phyloP scores from a whole-genome alignment of 2,888 invertebrate species.

The Xestia rhomboidea region DNA sequence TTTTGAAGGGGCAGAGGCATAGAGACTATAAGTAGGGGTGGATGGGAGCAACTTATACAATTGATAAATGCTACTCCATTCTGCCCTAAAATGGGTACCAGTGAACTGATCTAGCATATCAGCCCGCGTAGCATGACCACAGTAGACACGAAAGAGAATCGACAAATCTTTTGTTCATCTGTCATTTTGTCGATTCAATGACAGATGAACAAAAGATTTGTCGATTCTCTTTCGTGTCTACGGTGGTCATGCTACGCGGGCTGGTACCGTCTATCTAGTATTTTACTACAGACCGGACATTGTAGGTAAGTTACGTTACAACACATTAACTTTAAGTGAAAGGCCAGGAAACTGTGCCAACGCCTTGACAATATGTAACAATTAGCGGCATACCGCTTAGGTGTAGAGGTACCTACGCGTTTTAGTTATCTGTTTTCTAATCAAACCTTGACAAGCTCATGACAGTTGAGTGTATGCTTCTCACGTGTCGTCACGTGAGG shows the following conservation, averaged over 20 bases:
- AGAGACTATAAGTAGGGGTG: too few relatives aligned
- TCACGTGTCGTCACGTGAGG: background rate
- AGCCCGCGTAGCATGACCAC: too few relatives aligned
- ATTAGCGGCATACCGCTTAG: conserved; percentile 17
- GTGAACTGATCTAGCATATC: too few relatives aligned
- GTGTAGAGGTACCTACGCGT: background rate
- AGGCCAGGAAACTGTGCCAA: conserved; percentile 45
- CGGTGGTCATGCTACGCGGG: too few relatives aligned
- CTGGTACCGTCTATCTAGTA: background rate
- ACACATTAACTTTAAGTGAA: conserved; percentile 40
- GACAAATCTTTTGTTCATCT: too few relatives aligned
- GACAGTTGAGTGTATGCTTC: conserved; percentile 6
- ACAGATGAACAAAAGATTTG: too few relatives aligned
- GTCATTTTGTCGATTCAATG: too few relatives aligned
- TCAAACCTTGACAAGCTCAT: conserved; percentile 24
- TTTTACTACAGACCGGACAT: background rate
- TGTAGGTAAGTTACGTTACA: conserved; percentile 5
- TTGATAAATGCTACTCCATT: background rate
- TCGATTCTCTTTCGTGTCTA: too few relatives aligned
- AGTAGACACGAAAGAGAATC: too few relatives aligned
- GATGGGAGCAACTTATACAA: background rate
- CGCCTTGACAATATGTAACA: conserved; percentile 52
- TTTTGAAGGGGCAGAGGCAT: too few relatives aligned
- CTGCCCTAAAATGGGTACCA: background rate
- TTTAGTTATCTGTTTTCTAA: conserved; percentile 31